phyloP scores from a whole-genome alignment of 1,140 invertebrate species.

The Drosophila pachea region DNA sequence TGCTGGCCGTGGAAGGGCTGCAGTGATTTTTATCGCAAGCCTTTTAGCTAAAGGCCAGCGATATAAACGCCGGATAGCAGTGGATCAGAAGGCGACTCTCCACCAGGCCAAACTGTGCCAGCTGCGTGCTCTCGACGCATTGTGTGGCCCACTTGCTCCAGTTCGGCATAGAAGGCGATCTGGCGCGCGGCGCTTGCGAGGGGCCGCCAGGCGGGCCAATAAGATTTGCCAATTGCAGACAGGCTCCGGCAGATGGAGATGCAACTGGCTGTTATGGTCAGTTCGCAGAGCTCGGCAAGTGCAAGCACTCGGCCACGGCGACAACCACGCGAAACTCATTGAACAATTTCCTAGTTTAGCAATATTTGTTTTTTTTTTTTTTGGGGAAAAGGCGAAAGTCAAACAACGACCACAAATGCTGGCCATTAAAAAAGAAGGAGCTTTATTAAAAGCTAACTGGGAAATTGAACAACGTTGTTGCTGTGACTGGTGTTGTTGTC shows the following conservation, averaged over 20 bases:
- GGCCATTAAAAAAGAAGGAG: conserved; percentile 51
- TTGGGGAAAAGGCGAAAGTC: conserved; percentile 59
- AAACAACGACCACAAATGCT: conserved; percentile 30
- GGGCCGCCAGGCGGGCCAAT: too few relatives aligned
- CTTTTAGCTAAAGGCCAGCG: conserved; percentile 65
- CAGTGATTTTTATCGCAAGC: conserved; percentile 62
- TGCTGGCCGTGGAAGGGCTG: conserved; percentile 44
- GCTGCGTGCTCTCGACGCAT: conserved; percentile 29
- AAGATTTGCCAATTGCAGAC: background rate
- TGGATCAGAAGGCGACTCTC: conserved; percentile 15
- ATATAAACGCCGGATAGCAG: conserved; percentile 13
- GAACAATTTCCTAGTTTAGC: conserved; percentile 63
- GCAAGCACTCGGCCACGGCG: conserved; percentile 17
- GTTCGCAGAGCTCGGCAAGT: conserved; percentile 25
- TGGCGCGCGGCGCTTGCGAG: too few relatives aligned
- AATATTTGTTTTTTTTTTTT: conserved; percentile 63
- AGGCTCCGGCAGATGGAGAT: conserved; percentile 30
- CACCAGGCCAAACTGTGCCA: conserved; percentile 21
- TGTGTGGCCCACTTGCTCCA: conserved; percentile 59
- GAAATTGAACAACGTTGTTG: conserved; percentile 39
- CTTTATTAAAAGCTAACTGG: conserved; percentile 49
- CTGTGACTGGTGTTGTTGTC: conserved; percentile 2
- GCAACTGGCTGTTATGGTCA: conserved; percentile 39
- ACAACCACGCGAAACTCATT: conserved; percentile 42
- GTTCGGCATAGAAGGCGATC: conserved; percentile 24